Evolutionary conservation across 1,140 invertebrate species (phyloP).

Genomic region (Drosophila azteca): DNA sequence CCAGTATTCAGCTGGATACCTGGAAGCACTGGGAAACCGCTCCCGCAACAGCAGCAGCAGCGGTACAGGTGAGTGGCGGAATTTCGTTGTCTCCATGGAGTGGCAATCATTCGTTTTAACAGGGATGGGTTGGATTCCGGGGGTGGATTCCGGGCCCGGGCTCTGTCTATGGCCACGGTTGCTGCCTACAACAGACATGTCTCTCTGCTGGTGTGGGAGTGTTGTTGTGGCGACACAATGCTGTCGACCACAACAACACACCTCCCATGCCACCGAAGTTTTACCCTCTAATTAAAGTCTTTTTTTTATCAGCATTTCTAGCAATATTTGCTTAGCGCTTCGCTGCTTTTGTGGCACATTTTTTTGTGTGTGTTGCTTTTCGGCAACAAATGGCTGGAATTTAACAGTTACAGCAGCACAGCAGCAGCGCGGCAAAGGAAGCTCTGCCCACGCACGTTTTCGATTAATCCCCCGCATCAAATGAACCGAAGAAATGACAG

Average conservation of each 20-base stretch:
- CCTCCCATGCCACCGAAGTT: not conserved
- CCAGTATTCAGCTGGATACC: conserved; percentile 15
- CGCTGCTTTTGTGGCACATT: conserved; percentile 28
- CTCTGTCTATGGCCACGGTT: not conserved
- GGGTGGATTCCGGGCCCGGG: conserved; percentile 40
- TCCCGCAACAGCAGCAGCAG: conserved; percentile 26
- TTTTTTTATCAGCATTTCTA: conserved; percentile 26
- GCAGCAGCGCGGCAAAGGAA: too few species aligned
- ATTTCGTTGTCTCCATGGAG: conserved; percentile 47
- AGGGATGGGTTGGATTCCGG: conserved; percentile 2
- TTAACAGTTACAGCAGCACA: too few species aligned
- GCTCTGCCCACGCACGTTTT: conserved; percentile 62
- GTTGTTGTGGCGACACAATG: not conserved
- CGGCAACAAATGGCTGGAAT: too few species aligned
- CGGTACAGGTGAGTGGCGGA: conserved; percentile 57
- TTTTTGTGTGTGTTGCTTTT: conserved; percentile 28
- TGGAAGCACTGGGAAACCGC: conserved; percentile 15
- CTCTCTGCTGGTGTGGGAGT: not conserved
- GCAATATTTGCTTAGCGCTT: conserved; percentile 28
- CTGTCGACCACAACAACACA: conserved; percentile 15
- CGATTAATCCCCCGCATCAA: conserved; percentile 65
- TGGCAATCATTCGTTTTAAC: conserved; percentile 44
- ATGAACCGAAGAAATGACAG: conserved; percentile 45
- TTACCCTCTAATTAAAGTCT: conserved; percentile 15
- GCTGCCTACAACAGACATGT: not conserved